Evolutionary conservation across 2,113 vertebrate species (phyloP), one percentile per base, ranked within the genome.

Genomic region (Syrmaticus mikado): DNA sequence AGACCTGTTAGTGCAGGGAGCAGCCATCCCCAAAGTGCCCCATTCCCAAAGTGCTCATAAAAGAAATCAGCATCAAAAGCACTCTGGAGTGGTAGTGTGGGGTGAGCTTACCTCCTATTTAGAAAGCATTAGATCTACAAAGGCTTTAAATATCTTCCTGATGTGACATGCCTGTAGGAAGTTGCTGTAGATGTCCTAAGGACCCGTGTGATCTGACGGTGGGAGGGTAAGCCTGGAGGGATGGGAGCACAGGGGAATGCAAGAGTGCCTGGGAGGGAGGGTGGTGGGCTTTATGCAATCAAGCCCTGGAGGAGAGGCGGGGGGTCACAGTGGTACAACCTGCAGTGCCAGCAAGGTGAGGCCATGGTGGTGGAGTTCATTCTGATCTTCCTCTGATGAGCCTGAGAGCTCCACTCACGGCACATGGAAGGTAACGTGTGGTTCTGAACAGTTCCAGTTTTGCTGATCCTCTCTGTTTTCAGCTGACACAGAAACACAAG

Each of bases 241-340:
- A 45, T 18, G 72, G 28, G 50, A 74, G 40, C 24, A 66, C 77
- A 75, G 21, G 93, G 67, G 94, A 95, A 95, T 89, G 94, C 68
- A 60, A 55, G 27, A 60, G 82, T 81, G 76, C 76, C 92, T 77
- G 17, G 32, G 20, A 34, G 92, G 57, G 30, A 94, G 57, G 93
- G 90, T 55, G 81, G 50, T 91, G 89, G 85, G 87, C 85, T 93
- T 91, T 80, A 57, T 89, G 89, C 85, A 90, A 36, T 43, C 74
- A 40, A 0, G 79, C 61, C 91, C 82, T 60, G 32, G 46, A 53
- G 94, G 27, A 75, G 13, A 48, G 85, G 72, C n/a, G 82, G 67
- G 67, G 41, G 18, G 38, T 10, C 25, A 1, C 16, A 84, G 46
- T 45, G 45, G 40, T 18, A 61, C 43, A 55, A 30, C 70, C 78